These are phyloP conservation scores for Eustalomyia histrio DNA, from an alignment of 2,888 invertebrate species.

Conservation along the genomic window DNA sequence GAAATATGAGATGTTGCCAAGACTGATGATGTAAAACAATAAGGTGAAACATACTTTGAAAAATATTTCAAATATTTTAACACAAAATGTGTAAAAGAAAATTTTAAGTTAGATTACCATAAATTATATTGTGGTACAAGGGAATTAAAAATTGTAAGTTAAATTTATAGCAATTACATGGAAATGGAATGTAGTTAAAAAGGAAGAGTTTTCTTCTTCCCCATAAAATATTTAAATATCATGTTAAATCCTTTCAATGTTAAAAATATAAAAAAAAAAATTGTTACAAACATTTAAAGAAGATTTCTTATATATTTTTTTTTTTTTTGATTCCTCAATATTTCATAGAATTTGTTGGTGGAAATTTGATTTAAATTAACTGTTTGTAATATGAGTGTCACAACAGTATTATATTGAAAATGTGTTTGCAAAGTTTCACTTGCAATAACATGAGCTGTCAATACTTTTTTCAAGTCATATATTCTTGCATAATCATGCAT, in stretches of 20 bases:
- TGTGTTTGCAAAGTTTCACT: slow-evolving; percentile 24
- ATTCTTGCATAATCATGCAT: slow-evolving; percentile 29
- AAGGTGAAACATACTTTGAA: neutral
- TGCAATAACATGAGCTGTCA: slow-evolving; percentile 35
- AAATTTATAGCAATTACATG: neutral
- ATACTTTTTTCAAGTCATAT: slow-evolving; percentile 17
- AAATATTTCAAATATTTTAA: neutral
- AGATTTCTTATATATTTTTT: neutral
- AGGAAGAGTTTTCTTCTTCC: too few relatives aligned
- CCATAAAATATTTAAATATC: too few relatives aligned
- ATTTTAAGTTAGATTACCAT: neutral
- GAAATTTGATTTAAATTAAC: neutral
- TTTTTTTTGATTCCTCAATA: too few relatives aligned
- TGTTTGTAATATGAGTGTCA: neutral
- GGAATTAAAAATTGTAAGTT: neutral
- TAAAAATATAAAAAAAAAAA: too few relatives aligned
- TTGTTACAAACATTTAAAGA: neutral
- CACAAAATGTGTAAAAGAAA: neutral
- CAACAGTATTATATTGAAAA: slow-evolving; percentile 17
- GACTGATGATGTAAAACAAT: neutral
- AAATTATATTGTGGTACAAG: neutral
- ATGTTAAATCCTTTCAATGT: too few relatives aligned
- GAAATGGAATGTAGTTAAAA: neutral
- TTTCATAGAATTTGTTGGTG: too few relatives aligned
- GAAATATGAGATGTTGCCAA: slow-evolving; percentile 23